Base-by-base conservation (phyloP, 2,113 vertebrate species). In the Rhinoptilus africanus region DNA sequence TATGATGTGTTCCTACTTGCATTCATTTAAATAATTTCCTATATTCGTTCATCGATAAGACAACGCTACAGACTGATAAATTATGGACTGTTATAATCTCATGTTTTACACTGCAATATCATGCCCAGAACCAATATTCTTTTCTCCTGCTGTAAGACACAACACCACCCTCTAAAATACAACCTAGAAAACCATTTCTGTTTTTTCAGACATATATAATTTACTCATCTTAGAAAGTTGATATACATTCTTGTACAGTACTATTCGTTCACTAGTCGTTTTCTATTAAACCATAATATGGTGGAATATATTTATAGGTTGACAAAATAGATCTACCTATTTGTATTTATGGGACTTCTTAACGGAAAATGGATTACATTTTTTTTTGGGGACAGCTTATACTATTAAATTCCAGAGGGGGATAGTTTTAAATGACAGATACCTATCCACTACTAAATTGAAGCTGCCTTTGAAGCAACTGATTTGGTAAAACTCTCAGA, bases 51-150 rank as follows among this genome's bases (percentile, higher is more conserved):
- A 50, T 53, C 12, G 8, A 45, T 79, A 91, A 81, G 48, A 53
- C 30, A 64, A 50, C 76, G 57, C 28, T 82, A 69, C 21, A 51
- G 43, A 64, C 57, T 69, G 62, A 79, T 68, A 85, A 78, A 95
- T 79, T 76, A 89, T 59, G 28, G 27, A 79, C n/a, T 76, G 47
- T 39, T 85, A 47, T 6, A 94, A 68, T 12, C 21, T 39, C 51
- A 1, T 76, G 13, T 63, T 93, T 89, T 83, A 89, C 24, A 76
- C 32, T 64, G 41, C 34, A 84, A 17, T 71, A 15, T 6, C 34
- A 72, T 67, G 35, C 21, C 27, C 28, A 37, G n/a, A 60, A 48
- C 21, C 0, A 0, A 32, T 78, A 57, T 28, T 62, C 12, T 48
- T 21, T 84, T 78, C 47, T 23, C 47, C 14, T 71, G 45, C 50